A percentile compares a stretch with the other conserved stretches of the same genome.
These are phyloP conservation scores for Mus caroli DNA, from an alignment of 2,797 vertebrate genomes.

Conservation along the genomic window DNA sequence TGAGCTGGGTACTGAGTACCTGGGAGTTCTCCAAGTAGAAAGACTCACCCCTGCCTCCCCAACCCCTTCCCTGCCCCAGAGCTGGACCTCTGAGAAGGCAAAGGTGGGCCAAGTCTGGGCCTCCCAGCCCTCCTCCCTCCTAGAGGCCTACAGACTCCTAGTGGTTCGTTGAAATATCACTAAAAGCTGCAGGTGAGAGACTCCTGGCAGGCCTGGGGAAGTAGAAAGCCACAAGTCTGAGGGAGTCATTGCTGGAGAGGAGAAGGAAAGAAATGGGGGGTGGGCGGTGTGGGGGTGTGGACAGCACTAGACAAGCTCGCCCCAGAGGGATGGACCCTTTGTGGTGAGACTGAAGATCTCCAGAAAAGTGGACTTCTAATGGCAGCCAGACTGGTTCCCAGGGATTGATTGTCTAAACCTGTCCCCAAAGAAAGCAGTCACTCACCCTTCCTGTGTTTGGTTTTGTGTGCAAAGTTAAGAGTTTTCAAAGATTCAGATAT, in stretches of 20 bases:
- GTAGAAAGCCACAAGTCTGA: background rate
- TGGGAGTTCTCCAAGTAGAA: background rate
- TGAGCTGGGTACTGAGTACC: background rate
- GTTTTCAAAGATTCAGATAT: constrained; percentile 2
- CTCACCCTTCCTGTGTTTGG: background rate
- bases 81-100: background rate
- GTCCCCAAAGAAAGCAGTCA: constrained; percentile 36
- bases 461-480: background rate
- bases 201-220: background rate
- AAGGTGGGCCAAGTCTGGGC: background rate
- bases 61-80: background rate
- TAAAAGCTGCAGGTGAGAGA: background rate
- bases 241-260: background rate
- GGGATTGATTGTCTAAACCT: background rate
- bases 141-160: background rate
- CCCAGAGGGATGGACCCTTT: background rate
- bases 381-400: background rate
- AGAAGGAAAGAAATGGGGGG: background rate
- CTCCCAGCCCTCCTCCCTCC: background rate
- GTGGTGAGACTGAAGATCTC: background rate
- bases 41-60: background rate
- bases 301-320: background rate
- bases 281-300: no score
- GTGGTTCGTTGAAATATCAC: background rate
- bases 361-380: background rate